Base-by-base conservation (phyloP, 1,140 invertebrate genomes). In the Hyphantria cunea region DNA sequence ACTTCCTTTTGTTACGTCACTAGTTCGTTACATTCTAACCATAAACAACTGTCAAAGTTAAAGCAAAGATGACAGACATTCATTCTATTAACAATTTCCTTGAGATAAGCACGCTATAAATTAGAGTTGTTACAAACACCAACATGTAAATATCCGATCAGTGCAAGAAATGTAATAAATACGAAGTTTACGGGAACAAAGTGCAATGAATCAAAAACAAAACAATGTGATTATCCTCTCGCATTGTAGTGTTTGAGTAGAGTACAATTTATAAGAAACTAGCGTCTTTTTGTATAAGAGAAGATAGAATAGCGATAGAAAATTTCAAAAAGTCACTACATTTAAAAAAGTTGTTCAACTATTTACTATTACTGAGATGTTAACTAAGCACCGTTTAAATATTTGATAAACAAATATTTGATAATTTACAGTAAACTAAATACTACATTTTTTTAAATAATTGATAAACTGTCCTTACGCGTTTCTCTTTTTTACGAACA, bases 141-240 rank as follows among this genome's bases (percentile, higher is more conserved):
- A 60, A 60, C 56, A 63, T 52, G 54, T 25, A 51, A 68, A 71
- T 63, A 71, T 74, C 69, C 72, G 70, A 78, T 82, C 66, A 54
- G 60, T 66, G 61, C 70, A 81, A 86, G 82, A 82, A 84, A 80
- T 76, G 81, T 76, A 74, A 85, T 84, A 83, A 86, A 84, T 84
- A 85, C 78, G 66, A 85, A 88, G 74, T 88, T 87, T 76, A 75
- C 72, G 78, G 82, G 80, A 74, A 80, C 74, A 72, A 80, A 80
- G 78, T 72, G 84, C 84, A 85, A 85, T 89, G 86, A 89, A 89
- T 89, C 86, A 89, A 82, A 82, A 84, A 85, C 84, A 80, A 88
- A 84, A 84, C 85, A 89, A 86, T 89, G 81, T 79, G 85, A 86
- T 89, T 85, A 89, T 89, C 86, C 85, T 76, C 79, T 72, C 74